Percentiles rank a stretch among this genome's conserved stretches.
These are phyloP conservation scores for Ips nitidus DNA, from an alignment of 1,140 invertebrate species.

Conservation along the genomic window DNA sequence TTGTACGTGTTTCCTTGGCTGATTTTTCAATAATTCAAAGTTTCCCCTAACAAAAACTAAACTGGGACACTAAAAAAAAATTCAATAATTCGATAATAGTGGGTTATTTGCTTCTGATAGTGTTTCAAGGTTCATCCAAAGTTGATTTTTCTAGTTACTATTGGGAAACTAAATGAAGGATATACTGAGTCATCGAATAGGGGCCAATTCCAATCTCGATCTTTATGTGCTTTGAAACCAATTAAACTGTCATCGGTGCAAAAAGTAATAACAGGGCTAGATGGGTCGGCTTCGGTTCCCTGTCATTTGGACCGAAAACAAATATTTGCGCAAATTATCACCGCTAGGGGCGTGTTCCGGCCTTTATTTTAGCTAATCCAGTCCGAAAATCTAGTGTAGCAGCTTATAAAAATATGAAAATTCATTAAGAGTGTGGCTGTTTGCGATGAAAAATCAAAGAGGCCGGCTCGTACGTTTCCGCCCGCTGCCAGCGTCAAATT, in stretches of 20 bases:
- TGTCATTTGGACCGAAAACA: conserved; percentile 12
- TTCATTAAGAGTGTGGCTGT: not conserved
- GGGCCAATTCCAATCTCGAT: too few species aligned
- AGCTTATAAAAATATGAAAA: not conserved
- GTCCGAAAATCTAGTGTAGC: not conserved
- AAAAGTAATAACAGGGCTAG: conserved; percentile 3
- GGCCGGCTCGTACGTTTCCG: not conserved
- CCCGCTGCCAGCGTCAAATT: conserved; percentile 11
- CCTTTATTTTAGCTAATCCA: not conserved
- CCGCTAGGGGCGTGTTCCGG: not conserved
- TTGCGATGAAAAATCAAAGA: conserved; percentile 22
- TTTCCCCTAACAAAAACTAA: too few species aligned
- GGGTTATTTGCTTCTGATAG: too few species aligned
- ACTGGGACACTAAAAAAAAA: too few species aligned
- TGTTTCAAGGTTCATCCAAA: too few species aligned
- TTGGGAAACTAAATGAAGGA: too few species aligned
- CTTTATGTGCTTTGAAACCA: not conserved
- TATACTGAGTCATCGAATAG: too few species aligned
- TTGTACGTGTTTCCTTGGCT: too few species aligned
- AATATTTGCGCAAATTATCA: conserved; percentile 17
- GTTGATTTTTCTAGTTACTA: too few species aligned
- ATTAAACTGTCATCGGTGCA: conserved; percentile 8
- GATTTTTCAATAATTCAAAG: too few species aligned
- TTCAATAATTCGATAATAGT: too few species aligned
- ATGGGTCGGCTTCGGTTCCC: conserved; percentile 2